These are phyloP conservation scores for Andrena cerasifolii DNA, from an alignment of 1,140 invertebrate species.

Conservation along the genomic window DNA sequence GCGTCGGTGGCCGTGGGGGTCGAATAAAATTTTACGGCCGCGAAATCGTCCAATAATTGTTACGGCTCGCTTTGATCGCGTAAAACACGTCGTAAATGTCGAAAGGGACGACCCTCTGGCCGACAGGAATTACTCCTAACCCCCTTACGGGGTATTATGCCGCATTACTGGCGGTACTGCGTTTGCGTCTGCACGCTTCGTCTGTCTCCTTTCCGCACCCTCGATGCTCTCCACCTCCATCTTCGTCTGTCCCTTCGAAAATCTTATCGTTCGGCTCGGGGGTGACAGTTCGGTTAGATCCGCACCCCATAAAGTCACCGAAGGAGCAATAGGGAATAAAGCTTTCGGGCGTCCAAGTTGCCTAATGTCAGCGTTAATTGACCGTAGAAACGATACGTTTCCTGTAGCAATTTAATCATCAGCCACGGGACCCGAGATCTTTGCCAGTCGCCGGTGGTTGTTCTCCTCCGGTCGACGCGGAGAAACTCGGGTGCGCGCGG, in stretches of 20 bases:
- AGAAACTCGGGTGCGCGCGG: neutral
- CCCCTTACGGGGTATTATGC: slow-evolving; percentile 70
- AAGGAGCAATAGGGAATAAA: slow-evolving; percentile 6
- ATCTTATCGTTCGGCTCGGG: slow-evolving; percentile 30
- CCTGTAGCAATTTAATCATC: no score
- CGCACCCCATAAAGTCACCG: slow-evolving; percentile 17
- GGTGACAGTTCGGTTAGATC: slow-evolving; percentile 2
- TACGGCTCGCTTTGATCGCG: slow-evolving; percentile 81
- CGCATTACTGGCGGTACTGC: slow-evolving; percentile 64
- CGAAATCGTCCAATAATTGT: slow-evolving; percentile 82
- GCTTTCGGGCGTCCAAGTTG: neutral
- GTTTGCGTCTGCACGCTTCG: slow-evolving; percentile 30
- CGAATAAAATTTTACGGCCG: slow-evolving; percentile 81
- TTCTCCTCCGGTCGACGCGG: no score
- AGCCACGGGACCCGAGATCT: no score
- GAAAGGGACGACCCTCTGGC: slow-evolving; percentile 71
- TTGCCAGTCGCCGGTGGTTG: neutral
- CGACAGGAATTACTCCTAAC: slow-evolving; percentile 74
- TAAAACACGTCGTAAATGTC: slow-evolving; percentile 83
- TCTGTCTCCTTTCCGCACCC: neutral
- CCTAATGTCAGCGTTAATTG: neutral
- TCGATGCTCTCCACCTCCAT: no score
- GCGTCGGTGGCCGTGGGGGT: slow-evolving; percentile 61
- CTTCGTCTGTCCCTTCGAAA: neutral
- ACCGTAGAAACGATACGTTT: neutral